Percentiles rank a stretch among this genome's conserved stretches.
Conservation (phyloP, 2,113 vertebrate species). For the Piliocolobus tephrosceles region DNA sequence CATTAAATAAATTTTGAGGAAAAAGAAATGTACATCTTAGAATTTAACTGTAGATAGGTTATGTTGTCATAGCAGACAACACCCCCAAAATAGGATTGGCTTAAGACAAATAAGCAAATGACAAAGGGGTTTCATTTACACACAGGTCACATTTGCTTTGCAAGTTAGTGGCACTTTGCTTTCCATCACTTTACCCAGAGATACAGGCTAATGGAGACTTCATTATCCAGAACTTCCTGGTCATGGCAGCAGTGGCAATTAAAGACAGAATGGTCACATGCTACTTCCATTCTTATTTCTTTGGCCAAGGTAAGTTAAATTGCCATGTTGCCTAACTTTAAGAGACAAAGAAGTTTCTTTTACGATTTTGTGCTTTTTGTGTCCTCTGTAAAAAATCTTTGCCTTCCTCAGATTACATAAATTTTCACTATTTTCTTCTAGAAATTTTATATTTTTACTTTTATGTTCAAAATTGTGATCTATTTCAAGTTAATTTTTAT, state of each 20-base stretch:
- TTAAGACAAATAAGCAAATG: not conserved
- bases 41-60: not conserved
- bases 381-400: not conserved
- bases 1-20: not conserved
- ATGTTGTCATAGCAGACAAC: not conserved
- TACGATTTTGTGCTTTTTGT: not conserved
- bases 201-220: not conserved
- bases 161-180: not conserved
- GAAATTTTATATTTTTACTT: not conserved
- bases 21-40: not conserved
- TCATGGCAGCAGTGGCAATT: not conserved
- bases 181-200: not conserved
- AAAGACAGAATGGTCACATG: not conserved
- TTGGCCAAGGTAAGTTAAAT: not conserved
- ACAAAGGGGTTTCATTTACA: not conserved
- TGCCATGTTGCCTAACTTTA: not conserved
- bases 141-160: not conserved
- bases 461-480: not conserved
- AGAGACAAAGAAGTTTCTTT: not conserved
- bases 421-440: not conserved
- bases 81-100: not conserved
- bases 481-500: not conserved
- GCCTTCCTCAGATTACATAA: not conserved
- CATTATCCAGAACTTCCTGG: not conserved
- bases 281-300: not conserved